These are phyloP conservation scores for Anoplophora glabripennis DNA, from an alignment of 1,140 invertebrate species.

Conservation along the genomic window DNA sequence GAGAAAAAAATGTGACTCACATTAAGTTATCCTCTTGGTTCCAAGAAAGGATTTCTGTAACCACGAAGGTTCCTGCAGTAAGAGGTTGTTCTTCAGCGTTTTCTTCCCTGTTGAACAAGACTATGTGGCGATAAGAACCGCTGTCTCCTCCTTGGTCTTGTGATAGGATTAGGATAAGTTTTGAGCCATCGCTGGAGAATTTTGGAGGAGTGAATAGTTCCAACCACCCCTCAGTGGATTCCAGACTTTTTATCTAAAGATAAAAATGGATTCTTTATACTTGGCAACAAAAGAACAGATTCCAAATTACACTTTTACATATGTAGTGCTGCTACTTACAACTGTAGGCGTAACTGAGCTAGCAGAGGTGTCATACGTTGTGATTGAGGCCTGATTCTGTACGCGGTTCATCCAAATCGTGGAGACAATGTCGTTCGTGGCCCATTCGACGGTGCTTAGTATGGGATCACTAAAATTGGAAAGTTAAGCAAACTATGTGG, in stretches of 20 bases:
- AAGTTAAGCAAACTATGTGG: no score
- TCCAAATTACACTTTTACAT: no score
- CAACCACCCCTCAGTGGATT: conserved; percentile 67
- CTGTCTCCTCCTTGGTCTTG: conserved; percentile 54
- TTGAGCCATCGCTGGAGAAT: conserved; percentile 55
- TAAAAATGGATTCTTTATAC: background rate
- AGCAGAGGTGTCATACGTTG: conserved; percentile 31
- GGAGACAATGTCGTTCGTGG: conserved; percentile 64
- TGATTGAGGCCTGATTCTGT: conserved; percentile 62
- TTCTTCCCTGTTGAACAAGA: conserved; percentile 51
- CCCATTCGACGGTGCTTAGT: conserved; percentile 74
- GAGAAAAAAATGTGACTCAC: conserved; percentile 50
- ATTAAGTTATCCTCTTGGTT: conserved; percentile 64
- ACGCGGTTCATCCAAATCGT: conserved; percentile 83
- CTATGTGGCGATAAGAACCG: conserved; percentile 67
- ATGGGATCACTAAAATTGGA: conserved; percentile 58
- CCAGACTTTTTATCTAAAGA: conserved; percentile 43
- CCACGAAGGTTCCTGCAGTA: conserved; percentile 72
- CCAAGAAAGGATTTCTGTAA: conserved; percentile 77
- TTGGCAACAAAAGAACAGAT: no score
- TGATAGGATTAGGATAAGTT: conserved; percentile 55
- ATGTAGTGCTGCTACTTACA: conserved; percentile 13
- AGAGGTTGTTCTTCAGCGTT: conserved; percentile 53
- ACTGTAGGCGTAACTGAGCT: conserved; percentile 13
- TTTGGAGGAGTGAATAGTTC: conserved; percentile 61